phyloP scores from a whole-genome alignment of 2,888 invertebrate genomes.

The Synergus japonicus region DNA sequence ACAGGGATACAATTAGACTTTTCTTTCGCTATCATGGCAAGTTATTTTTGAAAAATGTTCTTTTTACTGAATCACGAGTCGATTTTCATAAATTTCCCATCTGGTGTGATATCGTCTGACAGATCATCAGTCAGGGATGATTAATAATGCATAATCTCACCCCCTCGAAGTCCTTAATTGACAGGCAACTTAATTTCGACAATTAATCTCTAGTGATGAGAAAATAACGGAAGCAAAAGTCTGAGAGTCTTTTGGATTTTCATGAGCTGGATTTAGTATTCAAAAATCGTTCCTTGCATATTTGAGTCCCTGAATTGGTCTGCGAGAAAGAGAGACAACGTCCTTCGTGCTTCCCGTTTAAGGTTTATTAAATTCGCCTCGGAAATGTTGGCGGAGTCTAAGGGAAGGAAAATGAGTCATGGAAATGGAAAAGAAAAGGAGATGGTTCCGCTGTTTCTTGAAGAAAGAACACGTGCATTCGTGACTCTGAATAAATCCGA shows the following conservation, averaged over 20 bases:
- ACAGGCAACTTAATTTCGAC: conserved; percentile 56
- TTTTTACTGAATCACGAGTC: background rate
- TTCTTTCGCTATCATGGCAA: background rate
- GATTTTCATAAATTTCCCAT: background rate
- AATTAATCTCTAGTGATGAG: conserved; percentile 52
- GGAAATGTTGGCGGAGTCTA: conserved; percentile 57
- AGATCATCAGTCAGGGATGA: conserved; percentile 49
- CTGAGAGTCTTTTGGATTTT: background rate
- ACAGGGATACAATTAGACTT: background rate
- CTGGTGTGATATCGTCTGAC: background rate
- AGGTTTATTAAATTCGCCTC: conserved; percentile 66
- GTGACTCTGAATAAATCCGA: conserved; percentile 69
- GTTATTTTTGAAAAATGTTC: background rate
- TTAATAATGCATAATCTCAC: conserved; percentile 57
- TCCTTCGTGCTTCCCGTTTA: conserved; percentile 58
- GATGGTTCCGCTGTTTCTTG: conserved; percentile 50
- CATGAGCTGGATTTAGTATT: conserved; percentile 61
- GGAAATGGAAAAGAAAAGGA: conserved; percentile 29
- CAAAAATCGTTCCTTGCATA: conserved; percentile 67
- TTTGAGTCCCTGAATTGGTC: conserved; percentile 65
- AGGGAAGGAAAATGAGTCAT: conserved; percentile 49
- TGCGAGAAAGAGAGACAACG: conserved; percentile 40
- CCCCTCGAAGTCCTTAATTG: conserved; percentile 48
- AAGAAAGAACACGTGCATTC: conserved; percentile 56
- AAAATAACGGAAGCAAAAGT: background rate